Evolutionary conservation across 2,888 invertebrate species (phyloP).

Genomic region (Drosophila mimetica): DNA sequence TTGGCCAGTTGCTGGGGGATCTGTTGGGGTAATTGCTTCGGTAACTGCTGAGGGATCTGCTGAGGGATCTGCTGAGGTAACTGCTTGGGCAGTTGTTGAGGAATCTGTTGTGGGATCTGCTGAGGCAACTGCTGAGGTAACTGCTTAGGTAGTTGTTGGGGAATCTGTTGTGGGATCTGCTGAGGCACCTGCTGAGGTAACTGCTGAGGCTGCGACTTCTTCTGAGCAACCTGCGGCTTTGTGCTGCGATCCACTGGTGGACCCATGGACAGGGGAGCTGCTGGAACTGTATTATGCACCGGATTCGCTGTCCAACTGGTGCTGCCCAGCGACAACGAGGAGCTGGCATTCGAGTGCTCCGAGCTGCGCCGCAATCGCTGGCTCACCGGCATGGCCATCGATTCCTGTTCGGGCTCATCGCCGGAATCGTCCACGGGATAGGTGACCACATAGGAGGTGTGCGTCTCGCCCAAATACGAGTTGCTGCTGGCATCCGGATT

Average conservation of each 20-base stretch:
- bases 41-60: background rate
- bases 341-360: conserved; percentile 75
- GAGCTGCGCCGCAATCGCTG: conserved; percentile 63
- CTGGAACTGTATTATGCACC: conserved; percentile 43
- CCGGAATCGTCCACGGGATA: conserved; percentile 75
- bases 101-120: background rate
- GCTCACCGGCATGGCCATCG: conserved; percentile 26
- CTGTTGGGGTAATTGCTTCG: background rate
- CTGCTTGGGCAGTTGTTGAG: background rate
- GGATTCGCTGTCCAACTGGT: conserved; percentile 81
- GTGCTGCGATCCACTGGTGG: conserved; percentile 59
- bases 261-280: conserved; percentile 24
- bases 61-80: background rate
- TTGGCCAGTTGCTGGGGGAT: background rate
- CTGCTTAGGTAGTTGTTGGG: conserved; percentile 1
- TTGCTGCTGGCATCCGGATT: background rate
- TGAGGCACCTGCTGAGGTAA: background rate
- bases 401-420: conserved; percentile 65
- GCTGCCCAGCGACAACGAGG: conserved; percentile 61
- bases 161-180: background rate
- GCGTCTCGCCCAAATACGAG: conserved; percentile 69
- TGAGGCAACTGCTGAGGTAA: background rate
- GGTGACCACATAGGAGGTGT: conserved; percentile 75
- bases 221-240: conserved; percentile 54
- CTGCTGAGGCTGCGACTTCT: background rate